A percentile compares a stretch with the other conserved stretches of the same genome.
phyloP scores from a whole-genome alignment of 2,113 vertebrate species.

The Chamaea fasciata region DNA sequence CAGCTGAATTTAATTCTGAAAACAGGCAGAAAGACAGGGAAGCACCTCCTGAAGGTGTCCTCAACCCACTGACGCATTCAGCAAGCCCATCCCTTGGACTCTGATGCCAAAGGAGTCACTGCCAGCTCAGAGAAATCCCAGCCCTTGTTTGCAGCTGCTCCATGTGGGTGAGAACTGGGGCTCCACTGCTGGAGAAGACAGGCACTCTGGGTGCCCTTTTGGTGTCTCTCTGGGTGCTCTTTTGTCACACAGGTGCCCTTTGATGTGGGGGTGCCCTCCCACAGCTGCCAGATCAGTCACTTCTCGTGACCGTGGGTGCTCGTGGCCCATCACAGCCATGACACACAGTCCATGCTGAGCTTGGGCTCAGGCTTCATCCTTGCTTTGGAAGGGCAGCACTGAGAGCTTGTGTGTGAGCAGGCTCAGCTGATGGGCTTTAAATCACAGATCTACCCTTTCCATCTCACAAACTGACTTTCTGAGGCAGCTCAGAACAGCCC shows the following conservation, averaged over 20 bases:
- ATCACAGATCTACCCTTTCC: neutral
- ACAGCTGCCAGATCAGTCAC: neutral
- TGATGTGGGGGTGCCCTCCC: neutral
- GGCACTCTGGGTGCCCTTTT: neutral
- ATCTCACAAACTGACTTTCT: neutral
- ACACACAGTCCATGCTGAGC: neutral
- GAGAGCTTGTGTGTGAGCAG: neutral
- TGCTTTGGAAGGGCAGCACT: neutral
- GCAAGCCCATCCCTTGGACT: neutral
- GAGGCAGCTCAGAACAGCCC: neutral
- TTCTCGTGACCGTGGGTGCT: rapidly evolving
- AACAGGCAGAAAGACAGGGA: neutral
- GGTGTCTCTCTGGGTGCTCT: neutral
- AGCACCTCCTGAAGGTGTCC: neutral
- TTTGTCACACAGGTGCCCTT: neutral
- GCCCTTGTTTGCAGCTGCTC: neutral
- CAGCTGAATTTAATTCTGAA: neutral
- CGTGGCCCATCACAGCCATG: neutral
- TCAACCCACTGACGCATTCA: neutral
- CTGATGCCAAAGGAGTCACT: neutral
- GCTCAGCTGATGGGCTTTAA: neutral
- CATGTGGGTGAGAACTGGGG: rapidly evolving
- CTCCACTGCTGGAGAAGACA: neutral
- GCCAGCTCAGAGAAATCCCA: neutral
- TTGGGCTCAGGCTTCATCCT: neutral